Conservation (phyloP, 2,888 invertebrate species). For the Apotomis capreana region DNA sequence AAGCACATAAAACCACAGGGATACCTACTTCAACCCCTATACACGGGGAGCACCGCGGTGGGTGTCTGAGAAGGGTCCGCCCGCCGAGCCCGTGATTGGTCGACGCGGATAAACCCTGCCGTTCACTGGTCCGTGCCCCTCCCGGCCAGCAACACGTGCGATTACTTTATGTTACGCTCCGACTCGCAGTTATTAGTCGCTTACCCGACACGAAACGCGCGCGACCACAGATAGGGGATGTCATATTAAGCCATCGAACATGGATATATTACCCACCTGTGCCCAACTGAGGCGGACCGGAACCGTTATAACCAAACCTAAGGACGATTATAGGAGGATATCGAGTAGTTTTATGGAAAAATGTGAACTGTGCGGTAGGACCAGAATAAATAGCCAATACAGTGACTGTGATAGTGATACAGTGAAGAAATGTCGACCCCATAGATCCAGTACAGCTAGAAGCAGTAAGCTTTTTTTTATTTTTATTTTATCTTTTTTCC, state of each 20-base stretch:
- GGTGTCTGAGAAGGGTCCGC: constrained; percentile 62
- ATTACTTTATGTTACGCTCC: constrained; percentile 76
- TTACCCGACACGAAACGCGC: constrained; percentile 75
- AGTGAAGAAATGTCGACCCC: constrained; percentile 69
- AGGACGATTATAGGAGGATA: constrained; percentile 57
- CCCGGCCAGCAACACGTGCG: constrained; percentile 66
- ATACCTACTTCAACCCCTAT: constrained; percentile 60
- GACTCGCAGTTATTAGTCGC: constrained; percentile 77
- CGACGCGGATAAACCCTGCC: constrained; percentile 61
- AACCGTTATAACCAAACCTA: constrained; percentile 73
- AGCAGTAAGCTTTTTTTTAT: constrained; percentile 71
- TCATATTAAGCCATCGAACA: constrained; percentile 66
- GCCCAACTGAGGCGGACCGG: constrained; percentile 69
- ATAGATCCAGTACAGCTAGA: constrained; percentile 69
- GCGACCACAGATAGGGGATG: constrained; percentile 75
- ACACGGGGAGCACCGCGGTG: constrained; percentile 51
- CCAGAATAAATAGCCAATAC: constrained; percentile 72
- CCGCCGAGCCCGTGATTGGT: constrained; percentile 61
- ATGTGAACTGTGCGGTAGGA: constrained; percentile 76
- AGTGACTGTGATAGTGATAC: constrained; percentile 80
- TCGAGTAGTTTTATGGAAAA: constrained; percentile 54
- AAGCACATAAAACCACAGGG: constrained; percentile 23
- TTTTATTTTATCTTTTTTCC: neutral
- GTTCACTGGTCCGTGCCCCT: constrained; percentile 53
- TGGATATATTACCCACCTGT: constrained; percentile 75